A percentile compares a stretch with the other conserved stretches of the same genome.
Evolutionary conservation across 2,113 vertebrate species (phyloP).

Genomic region (Sebastes schlegelii): DNA sequence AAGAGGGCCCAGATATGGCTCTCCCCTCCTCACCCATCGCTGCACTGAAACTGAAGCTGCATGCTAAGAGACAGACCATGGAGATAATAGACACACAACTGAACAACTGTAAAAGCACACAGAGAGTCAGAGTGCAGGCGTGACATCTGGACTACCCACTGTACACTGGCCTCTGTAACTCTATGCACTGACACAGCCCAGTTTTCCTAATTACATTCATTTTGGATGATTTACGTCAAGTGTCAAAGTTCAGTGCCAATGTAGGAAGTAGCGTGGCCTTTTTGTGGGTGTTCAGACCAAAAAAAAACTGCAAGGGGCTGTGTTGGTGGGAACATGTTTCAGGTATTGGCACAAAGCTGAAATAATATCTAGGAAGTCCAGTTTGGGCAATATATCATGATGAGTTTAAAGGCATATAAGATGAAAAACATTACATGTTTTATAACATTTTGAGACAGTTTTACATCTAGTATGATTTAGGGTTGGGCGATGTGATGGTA

Average conservation of each 20-base stretch:
- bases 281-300: not conserved
- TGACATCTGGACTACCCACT: slow-evolving; percentile 28
- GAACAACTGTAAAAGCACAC: slow-evolving; percentile 17
- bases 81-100: slow-evolving; percentile 49
- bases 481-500: too few relatives aligned
- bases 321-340: too few relatives aligned
- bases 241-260: not conserved
- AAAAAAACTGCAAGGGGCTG: too few relatives aligned
- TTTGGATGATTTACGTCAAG: not conserved
- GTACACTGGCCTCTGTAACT: not conserved
- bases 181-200: not conserved
- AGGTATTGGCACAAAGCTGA: too few relatives aligned
- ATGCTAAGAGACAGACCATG: slow-evolving; percentile 64
- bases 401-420: not conserved
- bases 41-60: slow-evolving; percentile 59
- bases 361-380: not conserved
- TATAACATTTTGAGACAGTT: not conserved
- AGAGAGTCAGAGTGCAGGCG: slow-evolving; percentile 22
- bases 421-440: not conserved
- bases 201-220: not conserved
- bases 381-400: not conserved
- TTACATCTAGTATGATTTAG: not conserved
- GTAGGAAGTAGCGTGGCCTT: not conserved
- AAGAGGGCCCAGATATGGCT: slow-evolving; percentile 67
- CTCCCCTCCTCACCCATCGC: slow-evolving; percentile 47